phyloP scores from a whole-genome alignment of 2,113 vertebrate species.

The Coregonus clupeaformis region DNA sequence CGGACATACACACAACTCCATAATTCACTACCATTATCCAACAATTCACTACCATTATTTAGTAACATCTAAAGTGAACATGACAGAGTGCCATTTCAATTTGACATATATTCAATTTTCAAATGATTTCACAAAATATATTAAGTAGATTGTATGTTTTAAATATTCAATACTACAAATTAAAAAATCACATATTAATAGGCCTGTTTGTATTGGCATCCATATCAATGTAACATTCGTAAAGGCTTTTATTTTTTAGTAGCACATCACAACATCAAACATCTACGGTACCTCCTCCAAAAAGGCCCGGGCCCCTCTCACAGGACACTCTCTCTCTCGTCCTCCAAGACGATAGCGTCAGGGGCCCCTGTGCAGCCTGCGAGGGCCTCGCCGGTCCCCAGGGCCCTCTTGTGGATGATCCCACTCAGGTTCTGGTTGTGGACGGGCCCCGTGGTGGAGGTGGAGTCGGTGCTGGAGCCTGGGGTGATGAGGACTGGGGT shows the following conservation, averaged over 20 bases:
- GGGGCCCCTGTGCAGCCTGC: slow-evolving; percentile 31
- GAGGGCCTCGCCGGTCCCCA: slow-evolving; percentile 39
- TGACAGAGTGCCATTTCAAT: too few relatives aligned
- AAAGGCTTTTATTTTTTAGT: background rate
- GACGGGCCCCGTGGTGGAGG: slow-evolving; percentile 49
- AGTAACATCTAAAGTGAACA: too few relatives aligned
- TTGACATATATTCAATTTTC: background rate
- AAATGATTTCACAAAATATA: background rate
- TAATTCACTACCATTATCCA: background rate
- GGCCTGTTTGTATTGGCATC: background rate
- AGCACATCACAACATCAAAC: slow-evolving; percentile 24
- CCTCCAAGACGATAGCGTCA: slow-evolving; percentile 80
- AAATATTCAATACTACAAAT: too few relatives aligned
- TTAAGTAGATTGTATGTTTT: too few relatives aligned
- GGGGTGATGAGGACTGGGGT: slow-evolving; percentile 51
- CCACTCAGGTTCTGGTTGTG: slow-evolving; percentile 88
- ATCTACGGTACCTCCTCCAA: background rate
- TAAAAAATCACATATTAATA: background rate
- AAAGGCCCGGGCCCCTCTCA: background rate
- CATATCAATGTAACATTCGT: background rate
- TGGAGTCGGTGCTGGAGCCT: slow-evolving; percentile 69
- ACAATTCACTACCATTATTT: background rate
- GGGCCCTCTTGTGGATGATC: slow-evolving; percentile 62
- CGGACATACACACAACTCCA: slow-evolving; percentile 14
- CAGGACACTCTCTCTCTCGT: slow-evolving; percentile 94